Evolutionary conservation across 2,797 vertebrate species (phyloP).

Genomic region (Antennarius maculatus): DNA sequence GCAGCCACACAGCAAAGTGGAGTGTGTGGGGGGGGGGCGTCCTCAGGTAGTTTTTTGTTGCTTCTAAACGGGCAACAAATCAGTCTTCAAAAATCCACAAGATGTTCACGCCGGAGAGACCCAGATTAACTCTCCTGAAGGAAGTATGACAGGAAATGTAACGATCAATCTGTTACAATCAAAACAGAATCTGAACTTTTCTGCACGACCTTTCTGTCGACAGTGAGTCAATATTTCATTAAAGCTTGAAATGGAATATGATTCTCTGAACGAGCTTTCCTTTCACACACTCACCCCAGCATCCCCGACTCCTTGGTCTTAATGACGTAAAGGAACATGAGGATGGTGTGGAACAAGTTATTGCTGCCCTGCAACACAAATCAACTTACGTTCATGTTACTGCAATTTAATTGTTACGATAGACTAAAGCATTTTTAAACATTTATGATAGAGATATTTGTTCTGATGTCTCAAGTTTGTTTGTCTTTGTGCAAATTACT

Average conservation of each 20-base stretch:
- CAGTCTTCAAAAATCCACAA: slow-evolving; percentile 95
- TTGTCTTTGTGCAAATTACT: not conserved
- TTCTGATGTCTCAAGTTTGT: not conserved
- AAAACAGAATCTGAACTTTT: slow-evolving; percentile 7
- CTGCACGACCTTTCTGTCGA: slow-evolving; percentile 4
- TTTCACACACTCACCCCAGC: slow-evolving; percentile 88
- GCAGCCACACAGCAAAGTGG: not conserved
- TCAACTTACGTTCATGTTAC: slow-evolving; percentile 18
- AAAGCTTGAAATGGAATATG: not conserved
- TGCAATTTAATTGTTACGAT: not conserved
- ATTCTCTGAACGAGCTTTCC: not conserved
- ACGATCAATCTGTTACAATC: slow-evolving; percentile 22
- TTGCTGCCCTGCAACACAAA: slow-evolving; percentile 89
- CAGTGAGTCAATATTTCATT: slow-evolving; percentile 19
- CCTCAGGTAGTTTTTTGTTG: slow-evolving; percentile 10
- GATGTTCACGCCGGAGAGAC: slow-evolving; percentile 94
- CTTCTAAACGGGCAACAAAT: slow-evolving; percentile 30
- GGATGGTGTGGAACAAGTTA: slow-evolving; percentile 96
- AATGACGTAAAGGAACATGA: slow-evolving; percentile 97
- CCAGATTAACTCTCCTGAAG: slow-evolving; percentile 92
- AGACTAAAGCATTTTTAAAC: slow-evolving; percentile 6
- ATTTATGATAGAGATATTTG: not conserved
- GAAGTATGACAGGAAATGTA: slow-evolving; percentile 20
- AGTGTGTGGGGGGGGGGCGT: not conserved
- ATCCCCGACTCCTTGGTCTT: slow-evolving; percentile 97